Evolutionary conservation across 2,888 invertebrate species (phyloP).

Genomic region (Erebia epiphron): DNA sequence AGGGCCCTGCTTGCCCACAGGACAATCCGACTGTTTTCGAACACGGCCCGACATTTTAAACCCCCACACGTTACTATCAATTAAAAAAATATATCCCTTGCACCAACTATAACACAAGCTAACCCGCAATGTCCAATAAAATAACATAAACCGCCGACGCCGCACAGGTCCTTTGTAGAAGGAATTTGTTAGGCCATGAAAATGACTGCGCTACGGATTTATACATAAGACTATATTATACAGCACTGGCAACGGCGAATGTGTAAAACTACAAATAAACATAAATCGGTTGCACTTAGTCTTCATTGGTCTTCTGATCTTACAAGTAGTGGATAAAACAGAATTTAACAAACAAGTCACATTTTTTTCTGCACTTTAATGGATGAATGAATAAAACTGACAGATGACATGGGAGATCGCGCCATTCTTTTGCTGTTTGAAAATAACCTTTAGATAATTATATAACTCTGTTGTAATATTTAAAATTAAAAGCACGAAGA

Average conservation of each 20-base stretch:
- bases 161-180: constrained; percentile 74
- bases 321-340: constrained; percentile 68
- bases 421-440: constrained; percentile 65
- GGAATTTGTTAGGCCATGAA: constrained; percentile 59
- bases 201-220: constrained; percentile 47
- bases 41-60: constrained; percentile 83
- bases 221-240: constrained; percentile 47
- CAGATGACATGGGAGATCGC: constrained; percentile 79
- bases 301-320: constrained; percentile 62
- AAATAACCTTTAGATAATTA: constrained; percentile 42
- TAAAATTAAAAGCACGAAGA: constrained; percentile 43
- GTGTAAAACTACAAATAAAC: constrained; percentile 53
- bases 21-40: constrained; percentile 87
- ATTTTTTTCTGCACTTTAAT: constrained; percentile 78
- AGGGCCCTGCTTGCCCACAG: constrained; percentile 84
- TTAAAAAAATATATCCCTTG: constrained; percentile 51
- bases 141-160: constrained; percentile 68
- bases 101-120: constrained; percentile 51
- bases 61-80: constrained; percentile 47
- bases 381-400: constrained; percentile 76
- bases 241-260: constrained; percentile 50
- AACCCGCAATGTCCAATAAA: constrained; percentile 57
- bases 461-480: constrained; percentile 41
- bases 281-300: constrained; percentile 57
- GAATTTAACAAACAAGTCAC: constrained; percentile 76